Conservation (phyloP, 2,797 vertebrate genomes). For the Pteronotus mesoamericanus region DNA sequence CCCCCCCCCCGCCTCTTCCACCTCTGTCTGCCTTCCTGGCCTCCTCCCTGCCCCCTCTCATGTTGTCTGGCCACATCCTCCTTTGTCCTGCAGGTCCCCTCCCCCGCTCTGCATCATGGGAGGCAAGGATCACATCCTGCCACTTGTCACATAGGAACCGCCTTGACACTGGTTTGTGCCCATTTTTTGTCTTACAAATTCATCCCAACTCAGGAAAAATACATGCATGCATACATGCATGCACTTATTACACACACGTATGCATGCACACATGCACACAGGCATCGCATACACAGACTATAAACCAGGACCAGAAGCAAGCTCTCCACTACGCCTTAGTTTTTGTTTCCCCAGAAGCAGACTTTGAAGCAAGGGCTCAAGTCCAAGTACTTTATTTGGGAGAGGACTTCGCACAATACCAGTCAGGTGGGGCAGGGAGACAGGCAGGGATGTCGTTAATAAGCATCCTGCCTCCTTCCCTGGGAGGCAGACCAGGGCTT, state of each 20-base stretch:
- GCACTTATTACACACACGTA: accelerated
- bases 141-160: accelerated
- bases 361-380: not conserved
- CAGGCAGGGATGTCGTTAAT: not conserved
- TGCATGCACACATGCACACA: not conserved
- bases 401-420: not conserved
- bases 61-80: not conserved
- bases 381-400: not conserved
- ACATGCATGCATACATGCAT: not conserved
- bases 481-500: not conserved
- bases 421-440: not conserved
- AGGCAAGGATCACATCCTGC: not conserved
- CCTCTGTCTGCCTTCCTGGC: accelerated
- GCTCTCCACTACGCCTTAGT: not conserved
- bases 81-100: not conserved
- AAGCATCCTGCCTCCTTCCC: not conserved
- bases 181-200: not conserved
- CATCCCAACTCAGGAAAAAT: not conserved
- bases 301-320: not conserved
- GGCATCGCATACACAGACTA: not conserved
- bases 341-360: not conserved
- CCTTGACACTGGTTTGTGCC: not conserved
- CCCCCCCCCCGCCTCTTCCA: accelerated
- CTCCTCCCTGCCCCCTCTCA: accelerated
- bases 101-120: no score